Conservation (phyloP, 2,113 vertebrate species). For the Echinops telfairi region DNA sequence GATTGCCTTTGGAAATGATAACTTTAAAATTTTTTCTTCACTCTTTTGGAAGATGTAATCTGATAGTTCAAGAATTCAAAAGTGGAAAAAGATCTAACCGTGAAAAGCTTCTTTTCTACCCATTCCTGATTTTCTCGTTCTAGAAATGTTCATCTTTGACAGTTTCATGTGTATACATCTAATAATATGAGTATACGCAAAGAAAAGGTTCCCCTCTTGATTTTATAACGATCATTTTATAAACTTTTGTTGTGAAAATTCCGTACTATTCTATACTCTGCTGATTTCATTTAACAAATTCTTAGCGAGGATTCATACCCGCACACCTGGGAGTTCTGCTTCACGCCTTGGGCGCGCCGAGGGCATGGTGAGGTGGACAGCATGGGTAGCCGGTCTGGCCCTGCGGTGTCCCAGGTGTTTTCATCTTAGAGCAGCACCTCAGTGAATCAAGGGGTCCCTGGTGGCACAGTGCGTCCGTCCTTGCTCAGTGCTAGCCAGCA, state of each 20-base stretch:
- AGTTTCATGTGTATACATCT: neutral
- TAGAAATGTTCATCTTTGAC: neutral
- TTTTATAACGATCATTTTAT: slow-evolving; percentile 22
- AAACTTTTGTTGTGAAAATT: neutral
- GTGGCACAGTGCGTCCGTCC: too few species aligned
- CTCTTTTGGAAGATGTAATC: slow-evolving; percentile 8
- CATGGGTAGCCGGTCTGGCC: neutral
- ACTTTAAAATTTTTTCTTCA: neutral
- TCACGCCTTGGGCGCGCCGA: neutral
- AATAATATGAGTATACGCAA: neutral
- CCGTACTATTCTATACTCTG: neutral
- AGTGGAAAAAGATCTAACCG: neutral
- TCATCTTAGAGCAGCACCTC: neutral
- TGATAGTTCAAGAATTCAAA: slow-evolving; percentile 31
- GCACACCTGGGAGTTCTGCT: too few species aligned
- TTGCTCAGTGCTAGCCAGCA: too few species aligned
- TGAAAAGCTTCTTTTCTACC: neutral
- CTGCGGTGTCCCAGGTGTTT: neutral
- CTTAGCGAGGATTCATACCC: too few species aligned
- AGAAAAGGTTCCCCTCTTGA: neutral
- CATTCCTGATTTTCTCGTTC: neutral
- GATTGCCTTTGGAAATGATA: slow-evolving; percentile 33
- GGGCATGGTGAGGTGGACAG: neutral
- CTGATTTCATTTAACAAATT: slow-evolving; percentile 25
- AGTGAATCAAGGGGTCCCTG: neutral